Conservation (phyloP, 1,140 invertebrate genomes). For the Cydia fagiglandana region DNA sequence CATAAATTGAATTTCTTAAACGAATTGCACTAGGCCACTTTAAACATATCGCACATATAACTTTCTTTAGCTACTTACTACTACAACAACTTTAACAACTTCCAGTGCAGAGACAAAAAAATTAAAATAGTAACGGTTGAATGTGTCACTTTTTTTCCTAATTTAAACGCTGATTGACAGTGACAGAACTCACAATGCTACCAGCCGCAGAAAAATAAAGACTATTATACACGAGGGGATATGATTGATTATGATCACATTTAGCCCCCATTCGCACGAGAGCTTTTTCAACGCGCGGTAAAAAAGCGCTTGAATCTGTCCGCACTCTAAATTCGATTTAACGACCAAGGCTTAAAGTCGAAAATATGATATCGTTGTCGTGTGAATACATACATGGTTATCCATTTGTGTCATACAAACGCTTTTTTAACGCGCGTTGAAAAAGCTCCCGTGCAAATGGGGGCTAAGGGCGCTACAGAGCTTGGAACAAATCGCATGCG, state of each 20-base stretch:
- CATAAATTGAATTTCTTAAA: not conserved
- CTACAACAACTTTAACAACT: conserved; percentile 16
- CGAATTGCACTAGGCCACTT: conserved; percentile 10
- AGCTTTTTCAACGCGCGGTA: no score
- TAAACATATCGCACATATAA: not conserved
- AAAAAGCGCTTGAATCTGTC: no score
- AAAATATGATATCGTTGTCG: no score
- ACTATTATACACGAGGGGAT: not conserved
- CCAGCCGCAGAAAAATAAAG: not conserved
- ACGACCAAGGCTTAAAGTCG: no score
- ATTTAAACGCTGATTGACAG: conserved; percentile 47
- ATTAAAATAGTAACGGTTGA: conserved; percentile 69
- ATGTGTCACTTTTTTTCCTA: conserved; percentile 63
- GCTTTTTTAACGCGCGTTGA: no score
- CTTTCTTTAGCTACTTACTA: conserved; percentile 15
- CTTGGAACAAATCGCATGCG: no score
- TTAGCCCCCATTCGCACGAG: no score
- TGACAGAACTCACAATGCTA: not conserved
- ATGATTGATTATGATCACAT: not conserved
- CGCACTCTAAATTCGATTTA: no score
- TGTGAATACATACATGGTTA: no score
- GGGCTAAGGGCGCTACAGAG: no score
- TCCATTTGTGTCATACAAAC: no score
- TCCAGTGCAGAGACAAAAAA: conserved; percentile 41
- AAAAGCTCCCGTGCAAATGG: no score